These are phyloP conservation scores for Rhadinocentrus ornatus DNA, from an alignment of 2,797 vertebrate species.

Conservation along the genomic window DNA sequence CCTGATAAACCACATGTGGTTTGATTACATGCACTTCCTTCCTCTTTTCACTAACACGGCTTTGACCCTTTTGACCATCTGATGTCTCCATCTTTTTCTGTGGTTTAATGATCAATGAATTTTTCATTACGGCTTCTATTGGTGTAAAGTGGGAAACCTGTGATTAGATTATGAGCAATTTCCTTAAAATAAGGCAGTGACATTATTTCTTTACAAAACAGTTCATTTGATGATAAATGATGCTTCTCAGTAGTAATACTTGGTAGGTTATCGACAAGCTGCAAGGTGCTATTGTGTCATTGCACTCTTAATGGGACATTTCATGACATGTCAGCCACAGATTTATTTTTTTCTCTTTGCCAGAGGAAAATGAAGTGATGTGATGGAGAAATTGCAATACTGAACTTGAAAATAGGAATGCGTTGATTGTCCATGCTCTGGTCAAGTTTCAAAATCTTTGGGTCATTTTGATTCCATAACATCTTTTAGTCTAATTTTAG, in stretches of 20 bases:
- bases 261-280: slow-evolving; percentile 46
- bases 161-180: slow-evolving; percentile 25
- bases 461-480: not conserved
- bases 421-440: not conserved
- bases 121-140: slow-evolving; percentile 53
- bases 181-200: slow-evolving; percentile 10
- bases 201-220: slow-evolving; percentile 38
- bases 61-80: slow-evolving; percentile 56
- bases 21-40: slow-evolving; percentile 32
- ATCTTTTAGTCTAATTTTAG: no score
- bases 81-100: slow-evolving; percentile 45
- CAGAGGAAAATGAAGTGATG: not conserved
- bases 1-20: slow-evolving; percentile 48
- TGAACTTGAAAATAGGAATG: not conserved
- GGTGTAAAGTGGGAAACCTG: slow-evolving; percentile 20
- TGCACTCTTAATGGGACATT: slow-evolving; percentile 10
- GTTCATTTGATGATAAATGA: slow-evolving; percentile 62
- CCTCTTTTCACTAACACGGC: slow-evolving; percentile 48
- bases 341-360: not conserved
- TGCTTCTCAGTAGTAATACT: slow-evolving; percentile 48
- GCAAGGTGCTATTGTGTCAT: slow-evolving; percentile 41
- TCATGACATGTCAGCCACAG: not conserved
- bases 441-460: not conserved
- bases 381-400: not conserved
- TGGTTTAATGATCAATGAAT: slow-evolving; percentile 57